These are phyloP conservation scores for Dryadula phaetusa DNA, from an alignment of 2,888 invertebrate species.

Conservation along the genomic window DNA sequence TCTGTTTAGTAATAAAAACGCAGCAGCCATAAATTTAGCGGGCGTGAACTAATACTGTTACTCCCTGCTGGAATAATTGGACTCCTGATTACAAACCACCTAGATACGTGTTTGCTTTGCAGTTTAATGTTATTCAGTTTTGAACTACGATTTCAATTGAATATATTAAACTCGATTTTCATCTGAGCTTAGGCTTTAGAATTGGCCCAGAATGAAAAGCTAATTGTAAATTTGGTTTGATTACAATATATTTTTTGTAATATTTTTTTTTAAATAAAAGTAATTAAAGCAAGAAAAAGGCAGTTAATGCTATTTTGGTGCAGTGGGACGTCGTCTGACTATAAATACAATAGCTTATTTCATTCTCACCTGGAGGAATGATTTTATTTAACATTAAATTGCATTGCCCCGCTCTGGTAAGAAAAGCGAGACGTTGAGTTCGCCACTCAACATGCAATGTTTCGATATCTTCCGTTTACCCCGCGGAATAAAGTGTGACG, in stretches of 20 bases:
- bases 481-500: too few species aligned
- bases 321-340: too few species aligned
- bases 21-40: background rate
- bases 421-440: too few species aligned
- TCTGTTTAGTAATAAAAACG: constrained; percentile 10
- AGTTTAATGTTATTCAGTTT: constrained; percentile 28
- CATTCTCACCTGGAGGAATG: too few species aligned
- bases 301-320: too few species aligned
- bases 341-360: too few species aligned
- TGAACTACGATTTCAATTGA: constrained; percentile 17
- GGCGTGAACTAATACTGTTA: constrained; percentile 22
- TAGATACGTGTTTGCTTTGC: constrained; percentile 32
- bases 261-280: background rate
- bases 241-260: background rate
- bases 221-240: background rate
- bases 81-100: constrained; percentile 24
- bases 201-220: background rate
- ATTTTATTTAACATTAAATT: too few species aligned
- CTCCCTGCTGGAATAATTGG: constrained; percentile 18
- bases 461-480: too few species aligned
- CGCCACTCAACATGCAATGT: too few species aligned
- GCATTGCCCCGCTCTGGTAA: too few species aligned
- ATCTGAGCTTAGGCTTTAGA: background rate
- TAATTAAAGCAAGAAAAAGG: too few species aligned
- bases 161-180: constrained; percentile 16